Evolutionary conservation across 1,140 invertebrate species (phyloP).

Genomic region (Euschistus heros): DNA sequence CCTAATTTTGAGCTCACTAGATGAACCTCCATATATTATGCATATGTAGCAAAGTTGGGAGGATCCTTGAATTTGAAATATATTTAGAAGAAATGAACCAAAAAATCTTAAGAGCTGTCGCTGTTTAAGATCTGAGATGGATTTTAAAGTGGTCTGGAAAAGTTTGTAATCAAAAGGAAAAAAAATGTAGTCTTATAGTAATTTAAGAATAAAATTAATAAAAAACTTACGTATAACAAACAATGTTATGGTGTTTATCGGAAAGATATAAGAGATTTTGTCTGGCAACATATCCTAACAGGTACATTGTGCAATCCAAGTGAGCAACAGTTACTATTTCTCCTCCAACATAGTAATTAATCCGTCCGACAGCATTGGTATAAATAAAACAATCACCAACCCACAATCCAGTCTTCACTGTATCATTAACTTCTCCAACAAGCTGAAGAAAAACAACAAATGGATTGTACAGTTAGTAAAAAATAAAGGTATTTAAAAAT

Average conservation of each 20-base stretch:
- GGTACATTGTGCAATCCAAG: constrained; percentile 76
- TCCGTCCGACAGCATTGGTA: constrained; percentile 91
- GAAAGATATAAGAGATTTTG: constrained; percentile 94
- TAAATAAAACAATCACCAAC: constrained; percentile 99
- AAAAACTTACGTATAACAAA: constrained; percentile 51
- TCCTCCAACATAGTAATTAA: constrained; percentile 98
- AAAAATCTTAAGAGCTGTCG: too few relatives aligned
- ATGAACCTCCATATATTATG: too few relatives aligned
- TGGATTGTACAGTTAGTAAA: too few relatives aligned
- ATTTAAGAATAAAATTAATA: background rate
- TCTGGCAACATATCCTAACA: constrained; percentile 93
- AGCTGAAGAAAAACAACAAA: constrained; percentile 43
- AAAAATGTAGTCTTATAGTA: too few relatives aligned
- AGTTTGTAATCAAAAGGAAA: too few relatives aligned
- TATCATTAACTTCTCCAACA: constrained; percentile 78
- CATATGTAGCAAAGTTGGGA: too few relatives aligned
- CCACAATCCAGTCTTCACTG: constrained; percentile 94
- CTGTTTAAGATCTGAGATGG: too few relatives aligned
- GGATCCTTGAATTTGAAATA: too few relatives aligned
- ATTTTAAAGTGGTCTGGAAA: background rate
- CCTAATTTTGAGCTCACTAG: too few relatives aligned
- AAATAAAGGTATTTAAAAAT: too few relatives aligned
- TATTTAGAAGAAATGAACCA: too few relatives aligned
- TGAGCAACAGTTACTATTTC: constrained; percentile 98
- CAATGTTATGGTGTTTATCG: constrained; percentile 95